Conservation (phyloP, 2,797 vertebrate genomes). For the Spheniscus humboldti region DNA sequence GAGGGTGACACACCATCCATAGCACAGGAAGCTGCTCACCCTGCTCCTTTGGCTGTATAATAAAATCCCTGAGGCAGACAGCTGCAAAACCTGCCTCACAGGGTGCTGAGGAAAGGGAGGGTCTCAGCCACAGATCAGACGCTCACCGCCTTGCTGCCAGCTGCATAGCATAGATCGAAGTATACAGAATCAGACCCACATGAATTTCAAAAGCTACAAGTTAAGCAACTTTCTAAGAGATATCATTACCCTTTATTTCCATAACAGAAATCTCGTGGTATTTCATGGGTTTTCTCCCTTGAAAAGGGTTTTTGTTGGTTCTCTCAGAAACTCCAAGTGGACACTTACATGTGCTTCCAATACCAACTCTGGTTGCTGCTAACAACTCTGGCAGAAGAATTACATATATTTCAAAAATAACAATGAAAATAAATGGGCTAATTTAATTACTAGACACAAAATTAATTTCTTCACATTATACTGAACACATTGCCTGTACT, state of each 20-base stretch:
- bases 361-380: not conserved
- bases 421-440: not conserved
- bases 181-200: not conserved
- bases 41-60: not conserved
- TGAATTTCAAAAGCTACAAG: not conserved
- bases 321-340: not conserved
- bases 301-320: not conserved
- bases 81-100: not conserved
- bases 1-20: not conserved
- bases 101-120: not conserved
- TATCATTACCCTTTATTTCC: not conserved
- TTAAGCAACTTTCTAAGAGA: not conserved
- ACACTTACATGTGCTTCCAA: not conserved
- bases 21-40: not conserved
- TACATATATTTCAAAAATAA: not conserved
- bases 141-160: fast-evolving
- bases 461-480: not conserved
- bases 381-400: not conserved
- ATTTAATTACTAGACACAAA: not conserved
- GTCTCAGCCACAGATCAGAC: not conserved
- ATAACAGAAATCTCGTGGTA: not conserved
- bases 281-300: not conserved
- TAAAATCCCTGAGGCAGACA: not conserved
- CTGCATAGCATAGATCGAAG: not conserved
- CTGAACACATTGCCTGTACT: not conserved